phyloP scores from a whole-genome alignment of 2,888 invertebrate species.

The Eupithecia insigniata region DNA sequence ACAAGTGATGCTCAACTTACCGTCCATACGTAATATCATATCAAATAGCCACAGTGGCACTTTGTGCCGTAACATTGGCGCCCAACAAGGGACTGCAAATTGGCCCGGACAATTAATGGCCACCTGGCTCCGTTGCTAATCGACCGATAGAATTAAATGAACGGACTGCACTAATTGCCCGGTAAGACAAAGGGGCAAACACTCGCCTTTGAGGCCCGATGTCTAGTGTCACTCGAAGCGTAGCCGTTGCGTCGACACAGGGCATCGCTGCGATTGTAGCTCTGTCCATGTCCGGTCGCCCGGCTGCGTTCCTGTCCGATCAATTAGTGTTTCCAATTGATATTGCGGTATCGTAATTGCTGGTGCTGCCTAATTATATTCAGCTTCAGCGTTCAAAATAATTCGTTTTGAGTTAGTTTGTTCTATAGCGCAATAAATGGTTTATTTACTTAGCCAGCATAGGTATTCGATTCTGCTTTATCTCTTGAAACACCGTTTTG shows the following conservation, averaged over 20 bases:
- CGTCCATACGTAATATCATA: conserved; percentile 52
- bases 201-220: conserved; percentile 78
- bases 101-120: conserved; percentile 79
- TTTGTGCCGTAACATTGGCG: conserved; percentile 61
- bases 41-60: conserved; percentile 52
- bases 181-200: conserved; percentile 84
- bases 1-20: conserved; percentile 50
- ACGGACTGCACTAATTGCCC: conserved; percentile 82
- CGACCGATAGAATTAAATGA: conserved; percentile 84
- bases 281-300: conserved; percentile 34
- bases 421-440: background rate
- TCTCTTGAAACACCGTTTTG: background rate
- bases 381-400: background rate
- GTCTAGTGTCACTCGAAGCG: conserved; percentile 82
- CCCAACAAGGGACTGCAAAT: conserved; percentile 71
- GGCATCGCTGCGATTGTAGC: conserved; percentile 49
- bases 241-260: conserved; percentile 63
- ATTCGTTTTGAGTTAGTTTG: background rate
- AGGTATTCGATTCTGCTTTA: background rate
- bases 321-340: conserved; percentile 33
- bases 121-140: conserved; percentile 79
- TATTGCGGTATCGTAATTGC: conserved; percentile 26
- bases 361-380: conserved; percentile 15
- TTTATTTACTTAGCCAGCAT: background rate
- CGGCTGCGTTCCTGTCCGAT: conserved; percentile 17